These are phyloP conservation scores for Eupithecia inturbata DNA, from an alignment of 2,888 invertebrate species.

Conservation along the genomic window DNA sequence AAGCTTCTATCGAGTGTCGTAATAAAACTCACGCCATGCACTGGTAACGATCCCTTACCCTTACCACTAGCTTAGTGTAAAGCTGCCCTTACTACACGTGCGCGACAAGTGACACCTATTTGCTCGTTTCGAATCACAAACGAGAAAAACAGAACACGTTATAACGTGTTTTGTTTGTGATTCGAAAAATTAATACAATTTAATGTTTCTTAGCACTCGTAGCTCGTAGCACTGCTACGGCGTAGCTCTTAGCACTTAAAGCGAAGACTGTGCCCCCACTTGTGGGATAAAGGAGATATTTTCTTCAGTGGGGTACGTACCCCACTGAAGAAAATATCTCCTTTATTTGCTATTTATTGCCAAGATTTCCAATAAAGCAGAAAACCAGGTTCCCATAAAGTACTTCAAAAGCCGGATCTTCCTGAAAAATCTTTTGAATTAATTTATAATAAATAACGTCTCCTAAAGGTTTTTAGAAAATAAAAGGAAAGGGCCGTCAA, in stretches of 20 bases:
- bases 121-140: not conserved
- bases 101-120: conserved; percentile 3
- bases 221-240: conserved; percentile 28
- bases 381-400: not conserved
- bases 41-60: not conserved
- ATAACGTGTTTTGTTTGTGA: not conserved
- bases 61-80: conserved; percentile 8
- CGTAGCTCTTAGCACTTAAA: conserved; percentile 24
- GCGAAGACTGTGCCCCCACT: not conserved
- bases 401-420: not conserved
- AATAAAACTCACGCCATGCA: not conserved
- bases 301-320: not conserved
- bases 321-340: not conserved
- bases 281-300: not conserved
- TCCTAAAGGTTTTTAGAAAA: conserved; percentile 1
- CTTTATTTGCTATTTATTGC: not conserved
- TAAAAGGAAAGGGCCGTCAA: conserved; percentile 8
- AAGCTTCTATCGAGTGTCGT: not conserved
- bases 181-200: not conserved
- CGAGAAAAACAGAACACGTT: conserved; percentile 1
- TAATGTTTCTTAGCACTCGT: not conserved
- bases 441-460: conserved; percentile 7
- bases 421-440: conserved; percentile 4
- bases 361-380: not conserved
- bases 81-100: conserved; percentile 8